These are phyloP conservation scores for Enteromius radiatus DNA, from an alignment of 2,797 vertebrate genomes.

Conservation along the genomic window DNA sequence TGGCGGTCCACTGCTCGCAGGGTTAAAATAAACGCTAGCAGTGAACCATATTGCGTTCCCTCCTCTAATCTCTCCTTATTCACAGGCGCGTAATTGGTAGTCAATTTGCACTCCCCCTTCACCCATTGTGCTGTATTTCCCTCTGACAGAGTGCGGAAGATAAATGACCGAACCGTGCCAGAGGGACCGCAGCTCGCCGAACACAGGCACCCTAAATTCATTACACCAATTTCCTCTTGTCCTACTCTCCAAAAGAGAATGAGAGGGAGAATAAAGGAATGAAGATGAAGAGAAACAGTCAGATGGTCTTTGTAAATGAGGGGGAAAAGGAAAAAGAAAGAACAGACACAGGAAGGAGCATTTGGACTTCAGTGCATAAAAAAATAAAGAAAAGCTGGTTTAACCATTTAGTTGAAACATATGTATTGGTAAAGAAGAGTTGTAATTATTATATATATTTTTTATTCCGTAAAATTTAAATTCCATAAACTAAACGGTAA, in stretches of 20 bases:
- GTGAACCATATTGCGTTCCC: conserved; percentile 63
- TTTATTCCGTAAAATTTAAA: background rate
- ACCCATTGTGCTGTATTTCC: conserved; percentile 85
- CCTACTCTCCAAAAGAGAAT: conserved; percentile 69
- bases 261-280: conserved; percentile 51
- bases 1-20: conserved; percentile 64
- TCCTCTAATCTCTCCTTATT: conserved; percentile 78
- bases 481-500: background rate
- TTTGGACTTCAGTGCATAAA: conserved; percentile 42
- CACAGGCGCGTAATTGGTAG: conserved; percentile 89
- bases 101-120: conserved; percentile 85
- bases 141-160: conserved; percentile 89
- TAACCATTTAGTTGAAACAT: background rate
- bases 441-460: background rate
- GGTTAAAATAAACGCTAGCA: conserved; percentile 80
- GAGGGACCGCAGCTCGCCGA: conserved; percentile 82
- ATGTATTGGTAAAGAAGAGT: background rate
- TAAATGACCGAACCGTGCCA: conserved; percentile 83
- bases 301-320: conserved; percentile 55
- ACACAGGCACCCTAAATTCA: conserved; percentile 87
- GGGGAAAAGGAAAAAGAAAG: conserved; percentile 26
- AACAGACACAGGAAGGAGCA: conserved; percentile 21
- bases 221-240: conserved; percentile 87
- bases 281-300: conserved; percentile 58
- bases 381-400: background rate